A percentile compares a stretch with the other conserved stretches of the same genome.
These are phyloP conservation scores for Brassicogethes aeneus DNA, from an alignment of 2,888 invertebrate genomes.

Conservation along the genomic window DNA sequence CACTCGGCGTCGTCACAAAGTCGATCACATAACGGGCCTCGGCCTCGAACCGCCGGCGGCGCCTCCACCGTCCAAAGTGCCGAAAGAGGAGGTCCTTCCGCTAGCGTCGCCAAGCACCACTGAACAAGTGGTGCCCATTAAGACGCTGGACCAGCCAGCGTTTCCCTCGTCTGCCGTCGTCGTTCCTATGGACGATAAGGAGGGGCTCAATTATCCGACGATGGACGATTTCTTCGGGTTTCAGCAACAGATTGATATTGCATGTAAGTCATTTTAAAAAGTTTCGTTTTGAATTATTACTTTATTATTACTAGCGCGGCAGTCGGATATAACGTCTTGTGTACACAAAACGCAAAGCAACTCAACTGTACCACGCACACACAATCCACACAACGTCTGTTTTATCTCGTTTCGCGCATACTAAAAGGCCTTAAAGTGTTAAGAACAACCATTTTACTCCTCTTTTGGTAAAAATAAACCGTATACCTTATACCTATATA, in stretches of 20 bases:
- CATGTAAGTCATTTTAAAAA: slow-evolving; percentile 12
- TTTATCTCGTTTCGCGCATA: too few relatives aligned
- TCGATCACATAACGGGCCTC: slow-evolving; percentile 35
- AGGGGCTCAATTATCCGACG: slow-evolving; percentile 30
- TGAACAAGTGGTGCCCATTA: not conserved
- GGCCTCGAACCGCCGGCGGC: slow-evolving; percentile 18
- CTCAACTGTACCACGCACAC: too few relatives aligned
- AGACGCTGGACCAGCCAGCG: too few relatives aligned
- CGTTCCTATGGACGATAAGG: slow-evolving; percentile 26
- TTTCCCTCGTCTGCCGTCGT: not conserved
- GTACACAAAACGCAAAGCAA: too few relatives aligned
- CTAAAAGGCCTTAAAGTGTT: too few relatives aligned
- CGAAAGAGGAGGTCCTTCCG: not conserved
- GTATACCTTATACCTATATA: too few relatives aligned
- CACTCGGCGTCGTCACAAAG: slow-evolving; percentile 46
- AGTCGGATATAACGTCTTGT: too few relatives aligned
- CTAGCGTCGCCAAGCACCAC: too few relatives aligned
- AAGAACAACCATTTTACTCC: too few relatives aligned
- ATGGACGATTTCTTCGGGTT: slow-evolving; percentile 29
- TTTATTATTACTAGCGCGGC: too few relatives aligned
- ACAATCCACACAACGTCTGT: too few relatives aligned
- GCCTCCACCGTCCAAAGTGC: not conserved
- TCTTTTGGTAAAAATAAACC: too few relatives aligned
- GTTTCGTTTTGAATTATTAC: not conserved
- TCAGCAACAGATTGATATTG: slow-evolving; percentile 26